Evolutionary conservation across 2,797 vertebrate species (phyloP), one percentile per base, ranked within the genome.

Genomic region (Australoheros facetus): DNA sequence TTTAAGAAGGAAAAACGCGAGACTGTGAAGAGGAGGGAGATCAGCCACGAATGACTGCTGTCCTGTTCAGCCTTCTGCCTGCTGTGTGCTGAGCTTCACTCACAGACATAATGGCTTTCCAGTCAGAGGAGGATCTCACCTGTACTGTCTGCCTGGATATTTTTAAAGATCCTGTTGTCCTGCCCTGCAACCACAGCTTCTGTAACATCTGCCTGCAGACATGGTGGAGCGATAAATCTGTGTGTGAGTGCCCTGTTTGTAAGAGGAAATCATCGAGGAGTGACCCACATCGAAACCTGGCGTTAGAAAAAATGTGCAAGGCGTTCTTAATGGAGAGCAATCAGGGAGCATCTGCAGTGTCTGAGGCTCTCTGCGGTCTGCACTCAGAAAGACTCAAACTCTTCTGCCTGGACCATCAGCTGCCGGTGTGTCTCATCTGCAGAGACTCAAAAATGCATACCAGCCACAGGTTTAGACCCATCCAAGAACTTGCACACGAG

Each of bases 141-240:
- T 88, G 86, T 53, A 45, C 81, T 0, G 2, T 90, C 56, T 87
- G 88, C 58, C 62, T 74, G 1, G 84, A 87, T 2, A 62, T 90
- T 32, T 89, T 89, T 12, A 81, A 53, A 5, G 54, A 83, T 4
- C 82, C 88, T 0, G 73, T 86, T 3, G 73, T 90, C 6, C 69
- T 90, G 48, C 51, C 81, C 0, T 89, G 87, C 34, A 87, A 81
- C 66, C 86, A 88, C 78, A 88, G 84, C 80, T 88, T 90, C 78
- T 90, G 88, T 2, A 83, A 48, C 55, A 32, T 5, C 64, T 90
- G 86, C 14, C 4, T 90, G 54, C 73, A 56, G 11, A 56, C 8
- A 1, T 90, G 88, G 84, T 90, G 86, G 82, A 11, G 10, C 8
- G 71, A 34, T 5, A 83, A 81, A 7, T 30, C 6, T 1, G 10